phyloP scores from a whole-genome alignment of 2,113 vertebrate genomes.

The Mustela lutreola region DNA sequence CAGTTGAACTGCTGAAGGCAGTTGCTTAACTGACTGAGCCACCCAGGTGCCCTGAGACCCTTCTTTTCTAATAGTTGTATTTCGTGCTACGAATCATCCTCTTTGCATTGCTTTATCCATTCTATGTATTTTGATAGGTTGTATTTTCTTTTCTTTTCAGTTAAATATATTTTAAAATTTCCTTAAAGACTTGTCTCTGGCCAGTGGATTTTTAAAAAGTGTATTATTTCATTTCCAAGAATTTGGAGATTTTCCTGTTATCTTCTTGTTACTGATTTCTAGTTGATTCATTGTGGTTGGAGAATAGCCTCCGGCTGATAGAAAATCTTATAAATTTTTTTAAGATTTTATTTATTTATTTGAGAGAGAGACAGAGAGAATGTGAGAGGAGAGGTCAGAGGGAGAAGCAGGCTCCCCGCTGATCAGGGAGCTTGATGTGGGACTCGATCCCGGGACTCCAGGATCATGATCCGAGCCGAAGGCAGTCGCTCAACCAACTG shows the following conservation, averaged over 20 bases:
- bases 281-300: neutral
- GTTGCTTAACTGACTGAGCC: no score
- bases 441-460: no score
- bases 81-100: neutral
- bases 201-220: neutral
- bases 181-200: neutral
- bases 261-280: neutral
- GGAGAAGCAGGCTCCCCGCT: no score
- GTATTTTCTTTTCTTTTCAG: slow-evolving; percentile 2
- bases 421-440: no score
- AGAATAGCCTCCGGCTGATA: neutral
- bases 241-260: neutral
- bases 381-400: no score
- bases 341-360: no score
- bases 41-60: neutral
- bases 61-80: neutral
- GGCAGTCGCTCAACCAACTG: no score
- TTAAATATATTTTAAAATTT: slow-evolving; percentile 16
- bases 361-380: no score
- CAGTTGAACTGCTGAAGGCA: no score
- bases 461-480: no score
- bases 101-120: neutral
- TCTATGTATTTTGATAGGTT: neutral
- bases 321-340: neutral
- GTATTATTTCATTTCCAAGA: neutral